Conservation (phyloP, 2,113 vertebrate genomes). For the Ascaphus truei region DNA sequence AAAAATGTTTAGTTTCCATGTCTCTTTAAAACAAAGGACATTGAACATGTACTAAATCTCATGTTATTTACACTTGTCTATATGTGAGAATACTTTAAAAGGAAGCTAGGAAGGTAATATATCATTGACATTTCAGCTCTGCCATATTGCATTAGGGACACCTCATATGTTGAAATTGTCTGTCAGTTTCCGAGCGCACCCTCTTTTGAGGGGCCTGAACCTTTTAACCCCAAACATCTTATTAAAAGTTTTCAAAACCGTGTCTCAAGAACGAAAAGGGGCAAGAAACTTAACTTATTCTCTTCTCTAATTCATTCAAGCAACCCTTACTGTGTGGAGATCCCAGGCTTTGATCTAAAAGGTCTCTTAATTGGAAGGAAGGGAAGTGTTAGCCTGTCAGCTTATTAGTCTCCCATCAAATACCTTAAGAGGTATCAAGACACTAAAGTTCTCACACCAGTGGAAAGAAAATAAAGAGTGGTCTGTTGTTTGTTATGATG, state of each 20-base stretch:
- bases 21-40: too few species aligned
- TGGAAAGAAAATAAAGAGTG: slow-evolving; percentile 51
- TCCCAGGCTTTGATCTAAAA: slow-evolving; percentile 86
- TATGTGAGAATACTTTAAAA: slow-evolving; percentile 38
- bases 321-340: slow-evolving; percentile 70
- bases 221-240: slow-evolving; percentile 73
- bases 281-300: slow-evolving; percentile 66
- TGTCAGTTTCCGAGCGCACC: slow-evolving; percentile 62
- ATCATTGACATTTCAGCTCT: slow-evolving; percentile 49
- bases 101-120: slow-evolving; percentile 48
- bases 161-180: slow-evolving; percentile 71
- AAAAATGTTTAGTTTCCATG: too few species aligned
- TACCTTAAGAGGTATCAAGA: slow-evolving; percentile 81
- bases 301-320: slow-evolving; percentile 82
- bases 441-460: slow-evolving; percentile 76
- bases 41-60: too few species aligned
- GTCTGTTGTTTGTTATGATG: slow-evolving; percentile 80
- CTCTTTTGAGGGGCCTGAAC: slow-evolving; percentile 59
- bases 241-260: slow-evolving; percentile 67
- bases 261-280: slow-evolving; percentile 50
- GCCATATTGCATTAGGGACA: slow-evolving; percentile 61
- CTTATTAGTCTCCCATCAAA: slow-evolving; percentile 89
- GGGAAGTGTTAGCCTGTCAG: slow-evolving; percentile 92
- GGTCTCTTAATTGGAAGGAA: slow-evolving; percentile 97
- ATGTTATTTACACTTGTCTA: too few species aligned